Percentiles rank a stretch among this genome's conserved stretches.
These are phyloP conservation scores for Spatulosminthurus flaviceps DNA, from an alignment of 2,888 invertebrate species.

Conservation along the genomic window DNA sequence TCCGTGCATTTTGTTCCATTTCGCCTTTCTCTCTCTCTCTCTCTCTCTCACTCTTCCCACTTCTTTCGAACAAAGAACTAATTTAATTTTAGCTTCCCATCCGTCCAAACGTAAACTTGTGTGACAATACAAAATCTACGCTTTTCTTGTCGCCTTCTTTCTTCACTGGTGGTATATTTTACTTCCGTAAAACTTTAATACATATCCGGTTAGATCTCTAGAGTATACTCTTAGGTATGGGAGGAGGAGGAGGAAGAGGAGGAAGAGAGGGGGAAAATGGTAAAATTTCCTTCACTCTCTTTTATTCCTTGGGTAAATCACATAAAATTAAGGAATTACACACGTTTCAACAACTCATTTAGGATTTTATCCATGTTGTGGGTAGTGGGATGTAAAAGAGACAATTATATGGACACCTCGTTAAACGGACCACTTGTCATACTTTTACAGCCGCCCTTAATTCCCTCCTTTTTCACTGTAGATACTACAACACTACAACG, in stretches of 20 bases:
- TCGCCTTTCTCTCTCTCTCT: conserved; percentile 30
- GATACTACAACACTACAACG: no score
- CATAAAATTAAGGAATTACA: background rate
- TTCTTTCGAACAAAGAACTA: conserved; percentile 46
- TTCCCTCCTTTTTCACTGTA: no score
- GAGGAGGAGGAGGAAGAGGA: no score
- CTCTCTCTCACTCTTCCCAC: conserved; percentile 28
- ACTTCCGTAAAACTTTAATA: background rate
- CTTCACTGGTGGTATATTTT: background rate
- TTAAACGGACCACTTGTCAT: no score
- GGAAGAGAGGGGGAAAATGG: background rate
- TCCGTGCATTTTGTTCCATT: conserved; percentile 30
- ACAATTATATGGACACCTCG: background rate
- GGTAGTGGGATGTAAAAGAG: background rate
- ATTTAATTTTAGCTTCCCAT: conserved; percentile 50
- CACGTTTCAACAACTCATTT: conserved; percentile 4
- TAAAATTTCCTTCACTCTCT: no score
- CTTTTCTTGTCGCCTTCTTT: conserved; percentile 20
- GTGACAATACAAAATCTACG: conserved; percentile 48
- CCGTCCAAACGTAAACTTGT: conserved; percentile 42
- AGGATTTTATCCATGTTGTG: background rate
- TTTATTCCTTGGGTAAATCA: background rate
- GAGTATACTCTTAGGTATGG: no score
- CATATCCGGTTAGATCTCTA: background rate
- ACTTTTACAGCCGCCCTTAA: no score